A percentile compares a stretch with the other conserved stretches of the same genome.
Conservation (phyloP, 1,140 invertebrate species). For the Leptonema lineaticorne region DNA sequence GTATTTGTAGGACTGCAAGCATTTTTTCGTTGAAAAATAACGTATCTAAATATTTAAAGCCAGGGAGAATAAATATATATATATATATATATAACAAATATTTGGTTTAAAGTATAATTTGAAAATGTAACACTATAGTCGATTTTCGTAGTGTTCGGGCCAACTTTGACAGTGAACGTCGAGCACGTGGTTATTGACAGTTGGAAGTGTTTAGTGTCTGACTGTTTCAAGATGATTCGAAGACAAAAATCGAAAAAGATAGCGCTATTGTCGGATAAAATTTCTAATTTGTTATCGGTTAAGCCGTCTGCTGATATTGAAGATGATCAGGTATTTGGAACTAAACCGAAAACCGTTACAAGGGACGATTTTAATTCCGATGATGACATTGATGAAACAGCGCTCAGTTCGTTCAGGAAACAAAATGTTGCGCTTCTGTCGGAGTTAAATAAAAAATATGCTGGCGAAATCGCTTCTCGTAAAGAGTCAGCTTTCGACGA, state of each 20-base stretch:
- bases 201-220: constrained; percentile 3
- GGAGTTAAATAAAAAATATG: constrained; percentile 70
- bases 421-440: constrained; percentile 65
- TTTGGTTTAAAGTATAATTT: too few species aligned
- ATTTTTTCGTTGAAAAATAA: too few species aligned
- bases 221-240: constrained; percentile 45
- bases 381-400: constrained; percentile 57
- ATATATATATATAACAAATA: too few species aligned
- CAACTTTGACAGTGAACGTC: not conserved
- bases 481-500: constrained; percentile 51
- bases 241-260: constrained; percentile 45
- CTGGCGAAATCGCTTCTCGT: constrained; percentile 65
- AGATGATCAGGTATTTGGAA: constrained; percentile 56
- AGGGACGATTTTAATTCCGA: constrained; percentile 54
- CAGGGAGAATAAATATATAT: too few species aligned
- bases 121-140: too few species aligned
- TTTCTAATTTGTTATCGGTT: constrained; percentile 58
- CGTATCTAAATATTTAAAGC: too few species aligned
- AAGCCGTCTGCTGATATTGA: constrained; percentile 58
- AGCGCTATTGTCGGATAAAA: constrained; percentile 59
- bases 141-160: too few species aligned
- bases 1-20: too few species aligned
- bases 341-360: constrained; percentile 55
- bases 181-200: constrained; percentile 9
- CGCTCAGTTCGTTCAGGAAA: constrained; percentile 63